Conservation (phyloP, 2,113 vertebrate genomes). For the Myanophis thanlyinensis region DNA sequence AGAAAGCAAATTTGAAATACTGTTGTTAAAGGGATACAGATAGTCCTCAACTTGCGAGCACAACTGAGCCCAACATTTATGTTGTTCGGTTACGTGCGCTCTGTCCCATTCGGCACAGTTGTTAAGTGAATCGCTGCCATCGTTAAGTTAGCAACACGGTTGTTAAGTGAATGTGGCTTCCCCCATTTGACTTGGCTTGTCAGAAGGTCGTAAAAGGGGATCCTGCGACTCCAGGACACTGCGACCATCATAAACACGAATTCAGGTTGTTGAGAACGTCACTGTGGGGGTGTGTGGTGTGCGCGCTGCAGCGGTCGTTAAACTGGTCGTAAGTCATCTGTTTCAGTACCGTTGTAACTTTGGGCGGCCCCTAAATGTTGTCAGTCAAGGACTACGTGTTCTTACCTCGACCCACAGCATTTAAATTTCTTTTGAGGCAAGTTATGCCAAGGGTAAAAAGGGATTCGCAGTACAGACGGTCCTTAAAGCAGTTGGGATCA, state of each 20-base stretch:
- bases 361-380: too few relatives aligned
- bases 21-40: background rate
- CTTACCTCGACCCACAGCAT: background rate
- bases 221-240: fast-evolving
- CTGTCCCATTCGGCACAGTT: background rate
- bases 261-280: too few relatives aligned
- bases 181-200: background rate
- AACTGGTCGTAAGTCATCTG: background rate
- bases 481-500: background rate
- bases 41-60: too few relatives aligned
- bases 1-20: background rate
- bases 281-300: too few relatives aligned
- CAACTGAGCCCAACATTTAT: background rate
- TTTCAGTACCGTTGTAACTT: background rate
- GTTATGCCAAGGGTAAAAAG: background rate
- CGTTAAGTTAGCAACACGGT: background rate
- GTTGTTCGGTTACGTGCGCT: too few relatives aligned
- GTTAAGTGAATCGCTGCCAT: background rate
- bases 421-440: background rate
- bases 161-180: background rate
- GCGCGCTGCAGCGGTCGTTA: too few relatives aligned
- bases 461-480: background rate
- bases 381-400: too few relatives aligned
- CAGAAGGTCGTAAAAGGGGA: background rate
- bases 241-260: background rate